These are phyloP conservation scores for Mermis nigrescens DNA, from an alignment of 2,888 invertebrate genomes.

Conservation along the genomic window DNA sequence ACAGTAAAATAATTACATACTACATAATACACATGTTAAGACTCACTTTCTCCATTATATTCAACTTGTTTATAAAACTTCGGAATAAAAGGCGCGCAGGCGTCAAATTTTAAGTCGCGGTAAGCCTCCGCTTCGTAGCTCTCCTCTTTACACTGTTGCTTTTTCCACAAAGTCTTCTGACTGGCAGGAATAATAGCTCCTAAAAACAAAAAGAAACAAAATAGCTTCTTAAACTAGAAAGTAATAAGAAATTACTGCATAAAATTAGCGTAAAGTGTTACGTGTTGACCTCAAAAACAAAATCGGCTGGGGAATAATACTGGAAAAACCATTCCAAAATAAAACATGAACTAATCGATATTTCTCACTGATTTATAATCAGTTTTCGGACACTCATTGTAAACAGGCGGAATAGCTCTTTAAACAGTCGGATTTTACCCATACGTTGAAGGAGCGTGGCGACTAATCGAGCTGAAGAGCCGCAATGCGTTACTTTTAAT, in stretches of 20 bases:
- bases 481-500: too few relatives aligned
- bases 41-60: constrained; percentile 37
- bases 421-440: too few relatives aligned
- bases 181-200: constrained; percentile 29
- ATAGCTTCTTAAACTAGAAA: constrained; percentile 4
- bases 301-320: too few relatives aligned
- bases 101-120: constrained; percentile 30
- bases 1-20: too few relatives aligned
- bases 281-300: too few relatives aligned
- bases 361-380: too few relatives aligned
- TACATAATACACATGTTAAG: too few relatives aligned
- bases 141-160: constrained; percentile 29
- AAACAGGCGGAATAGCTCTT: too few relatives aligned
- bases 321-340: not conserved
- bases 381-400: too few relatives aligned
- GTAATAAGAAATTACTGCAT: not conserved
- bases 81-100: constrained; percentile 31
- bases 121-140: constrained; percentile 36
- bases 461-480: too few relatives aligned
- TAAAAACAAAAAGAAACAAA: constrained; percentile 10
- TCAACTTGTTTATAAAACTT: constrained; percentile 36
- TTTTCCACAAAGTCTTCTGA: constrained; percentile 31
- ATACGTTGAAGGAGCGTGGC: too few relatives aligned
- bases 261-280: too few relatives aligned
- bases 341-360: not conserved